These are phyloP conservation scores for Drosophila tripunctata DNA, from an alignment of 2,888 invertebrate species.

Conservation along the genomic window DNA sequence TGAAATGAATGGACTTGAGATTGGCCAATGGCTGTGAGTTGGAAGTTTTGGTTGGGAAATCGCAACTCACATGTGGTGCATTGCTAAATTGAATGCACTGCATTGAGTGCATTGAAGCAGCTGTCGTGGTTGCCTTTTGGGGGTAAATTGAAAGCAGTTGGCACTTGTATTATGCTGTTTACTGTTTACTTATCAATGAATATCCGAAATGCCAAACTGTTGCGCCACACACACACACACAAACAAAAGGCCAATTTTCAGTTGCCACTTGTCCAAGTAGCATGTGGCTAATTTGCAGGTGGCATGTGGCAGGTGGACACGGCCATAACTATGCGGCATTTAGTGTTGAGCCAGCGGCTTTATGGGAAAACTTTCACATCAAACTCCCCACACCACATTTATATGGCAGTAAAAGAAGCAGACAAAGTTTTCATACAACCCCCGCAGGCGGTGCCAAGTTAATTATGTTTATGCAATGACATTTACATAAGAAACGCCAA, in stretches of 20 bases:
- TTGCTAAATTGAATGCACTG: constrained; percentile 48
- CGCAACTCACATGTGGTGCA: constrained; percentile 56
- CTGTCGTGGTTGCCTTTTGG: constrained; percentile 9
- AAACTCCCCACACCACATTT: constrained; percentile 48
- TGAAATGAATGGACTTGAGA: constrained; percentile 32
- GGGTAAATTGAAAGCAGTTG: constrained; percentile 36
- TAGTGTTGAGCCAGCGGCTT: constrained; percentile 40
- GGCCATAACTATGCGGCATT: constrained; percentile 22
- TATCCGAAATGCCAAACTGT: constrained; percentile 57
- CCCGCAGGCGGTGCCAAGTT: constrained; percentile 57
- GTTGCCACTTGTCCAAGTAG: too few species aligned
- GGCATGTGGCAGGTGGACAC: constrained; percentile 33
- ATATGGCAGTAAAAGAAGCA: constrained; percentile 41
- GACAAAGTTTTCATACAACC: constrained; percentile 27
- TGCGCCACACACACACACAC: constrained; percentile 31
- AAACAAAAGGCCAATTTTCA: constrained; percentile 25
- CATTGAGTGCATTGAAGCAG: constrained; percentile 28
- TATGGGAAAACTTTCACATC: constrained; percentile 58
- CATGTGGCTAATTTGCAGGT: too few species aligned
- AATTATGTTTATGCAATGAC: constrained; percentile 70
- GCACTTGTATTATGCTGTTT: constrained; percentile 45
- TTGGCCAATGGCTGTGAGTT: not conserved
- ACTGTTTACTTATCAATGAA: constrained; percentile 56
- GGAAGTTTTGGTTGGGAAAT: constrained; percentile 10
- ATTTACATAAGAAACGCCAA: constrained; percentile 66